A percentile compares a stretch with the other conserved stretches of the same genome.
Conservation (phyloP, 2,888 invertebrate species). For the Amiota communis region DNA sequence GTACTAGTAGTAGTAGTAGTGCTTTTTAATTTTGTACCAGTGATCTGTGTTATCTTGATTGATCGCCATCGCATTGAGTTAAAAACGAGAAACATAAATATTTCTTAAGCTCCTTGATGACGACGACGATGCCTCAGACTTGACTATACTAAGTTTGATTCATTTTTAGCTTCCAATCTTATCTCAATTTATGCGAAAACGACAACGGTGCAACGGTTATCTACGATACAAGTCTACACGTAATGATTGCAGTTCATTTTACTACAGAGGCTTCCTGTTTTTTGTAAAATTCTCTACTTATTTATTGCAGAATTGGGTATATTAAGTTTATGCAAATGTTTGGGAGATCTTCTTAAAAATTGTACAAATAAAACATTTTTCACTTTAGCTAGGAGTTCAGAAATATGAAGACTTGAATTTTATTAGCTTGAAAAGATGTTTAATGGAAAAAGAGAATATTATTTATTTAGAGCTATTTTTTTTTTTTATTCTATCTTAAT, state of each 20-base stretch:
- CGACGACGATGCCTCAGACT: conserved; percentile 35
- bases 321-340: too few relatives aligned
- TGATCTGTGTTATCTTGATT: conserved; percentile 51
- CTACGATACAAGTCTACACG: conserved; percentile 6
- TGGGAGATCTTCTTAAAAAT: too few relatives aligned
- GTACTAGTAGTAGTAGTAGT: too few relatives aligned
- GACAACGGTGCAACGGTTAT: background rate
- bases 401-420: too few relatives aligned
- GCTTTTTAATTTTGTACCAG: too few relatives aligned
- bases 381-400: too few relatives aligned
- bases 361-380: too few relatives aligned
- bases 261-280: conserved; percentile 23
- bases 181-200: conserved; percentile 31
- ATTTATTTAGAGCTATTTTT: too few relatives aligned
- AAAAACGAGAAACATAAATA: conserved; percentile 24
- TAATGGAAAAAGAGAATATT: too few relatives aligned
- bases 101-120: conserved; percentile 18
- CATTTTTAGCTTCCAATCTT: conserved; percentile 31
- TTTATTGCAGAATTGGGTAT: too few relatives aligned
- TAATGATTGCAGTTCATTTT: conserved; percentile 5
- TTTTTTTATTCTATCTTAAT: too few relatives aligned
- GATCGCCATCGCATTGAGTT: conserved; percentile 44
- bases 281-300: background rate
- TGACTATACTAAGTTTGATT: background rate
- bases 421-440: too few relatives aligned